A percentile compares a stretch with the other conserved stretches of the same genome.
Evolutionary conservation across 1,140 invertebrate genomes (phyloP).

Genomic region (Nixonia krombeini): DNA sequence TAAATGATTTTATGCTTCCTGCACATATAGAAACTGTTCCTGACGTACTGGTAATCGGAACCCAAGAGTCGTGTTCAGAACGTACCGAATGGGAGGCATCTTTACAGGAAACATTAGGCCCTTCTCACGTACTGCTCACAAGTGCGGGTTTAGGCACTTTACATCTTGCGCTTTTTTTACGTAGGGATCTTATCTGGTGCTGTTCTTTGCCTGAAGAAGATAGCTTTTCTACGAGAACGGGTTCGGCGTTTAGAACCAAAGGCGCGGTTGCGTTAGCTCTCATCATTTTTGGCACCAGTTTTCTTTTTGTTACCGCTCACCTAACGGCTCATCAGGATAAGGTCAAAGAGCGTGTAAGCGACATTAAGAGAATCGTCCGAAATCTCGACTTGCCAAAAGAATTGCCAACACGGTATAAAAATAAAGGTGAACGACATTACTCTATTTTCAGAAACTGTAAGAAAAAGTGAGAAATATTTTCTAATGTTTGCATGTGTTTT

Average conservation of each 20-base stretch:
- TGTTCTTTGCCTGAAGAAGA: constrained; percentile 91
- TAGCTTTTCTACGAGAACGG: constrained; percentile 87
- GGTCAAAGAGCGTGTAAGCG: constrained; percentile 87
- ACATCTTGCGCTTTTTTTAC: constrained; percentile 87
- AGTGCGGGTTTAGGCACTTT: constrained; percentile 79
- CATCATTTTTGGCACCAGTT: constrained; percentile 92
- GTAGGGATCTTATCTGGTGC: constrained; percentile 94
- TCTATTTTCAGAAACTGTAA: too few relatives aligned
- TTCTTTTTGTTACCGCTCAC: constrained; percentile 94
- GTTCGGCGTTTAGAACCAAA: constrained; percentile 91
- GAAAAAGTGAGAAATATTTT: too few relatives aligned
- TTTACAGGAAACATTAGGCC: constrained; percentile 91
- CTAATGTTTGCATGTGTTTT: too few relatives aligned
- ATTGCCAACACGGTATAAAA: constrained; percentile 81
- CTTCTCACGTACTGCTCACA: constrained; percentile 84
- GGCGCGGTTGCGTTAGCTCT: constrained; percentile 92
- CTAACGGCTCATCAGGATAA: constrained; percentile 91
- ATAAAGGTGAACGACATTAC: constrained; percentile 75
- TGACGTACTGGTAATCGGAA: constrained; percentile 92
- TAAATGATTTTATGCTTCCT: constrained; percentile 92
- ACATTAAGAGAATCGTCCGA: constrained; percentile 88
- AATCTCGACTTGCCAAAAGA: constrained; percentile 89
- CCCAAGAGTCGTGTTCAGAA: constrained; percentile 91
- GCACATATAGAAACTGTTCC: constrained; percentile 86
- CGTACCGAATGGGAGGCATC: constrained; percentile 91